Conservation (phyloP, 2,113 vertebrate genomes). For the Centropus unirufus region DNA sequence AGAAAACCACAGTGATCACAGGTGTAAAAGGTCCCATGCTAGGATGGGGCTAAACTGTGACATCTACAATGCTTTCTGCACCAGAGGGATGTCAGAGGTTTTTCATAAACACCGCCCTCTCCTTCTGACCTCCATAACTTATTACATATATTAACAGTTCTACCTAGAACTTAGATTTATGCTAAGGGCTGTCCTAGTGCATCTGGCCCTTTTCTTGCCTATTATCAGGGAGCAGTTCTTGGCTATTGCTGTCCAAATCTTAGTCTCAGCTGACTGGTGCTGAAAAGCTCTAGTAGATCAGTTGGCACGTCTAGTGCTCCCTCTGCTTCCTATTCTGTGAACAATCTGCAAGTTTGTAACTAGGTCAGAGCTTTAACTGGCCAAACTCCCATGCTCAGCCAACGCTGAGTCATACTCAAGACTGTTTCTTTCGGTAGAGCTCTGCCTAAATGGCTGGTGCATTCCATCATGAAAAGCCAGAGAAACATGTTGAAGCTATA, state of each 20-base stretch:
- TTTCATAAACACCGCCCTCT: neutral
- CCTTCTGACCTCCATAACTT: neutral
- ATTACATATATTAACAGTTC: neutral
- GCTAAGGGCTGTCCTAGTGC: neutral
- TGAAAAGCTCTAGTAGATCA: neutral
- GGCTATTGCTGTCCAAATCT: neutral
- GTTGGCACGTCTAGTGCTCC: neutral
- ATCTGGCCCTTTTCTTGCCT: neutral
- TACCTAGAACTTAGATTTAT: neutral
- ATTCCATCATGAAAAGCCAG: neutral
- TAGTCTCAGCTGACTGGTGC: neutral
- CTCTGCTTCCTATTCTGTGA: neutral
- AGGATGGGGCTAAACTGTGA: no score
- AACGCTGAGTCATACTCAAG: neutral
- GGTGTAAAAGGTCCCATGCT: neutral
- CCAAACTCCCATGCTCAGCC: neutral
- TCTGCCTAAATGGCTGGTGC: neutral
- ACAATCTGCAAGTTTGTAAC: neutral
- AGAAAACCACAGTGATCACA: neutral
- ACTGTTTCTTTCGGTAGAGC: neutral
- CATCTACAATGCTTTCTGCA: neutral
- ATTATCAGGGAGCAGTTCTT: neutral
- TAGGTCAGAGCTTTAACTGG: neutral
- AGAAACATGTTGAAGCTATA: fast-evolving
- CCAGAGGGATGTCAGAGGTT: neutral